Conservation (phyloP, 2,113 vertebrate species). For the Haemorhous mexicanus region DNA sequence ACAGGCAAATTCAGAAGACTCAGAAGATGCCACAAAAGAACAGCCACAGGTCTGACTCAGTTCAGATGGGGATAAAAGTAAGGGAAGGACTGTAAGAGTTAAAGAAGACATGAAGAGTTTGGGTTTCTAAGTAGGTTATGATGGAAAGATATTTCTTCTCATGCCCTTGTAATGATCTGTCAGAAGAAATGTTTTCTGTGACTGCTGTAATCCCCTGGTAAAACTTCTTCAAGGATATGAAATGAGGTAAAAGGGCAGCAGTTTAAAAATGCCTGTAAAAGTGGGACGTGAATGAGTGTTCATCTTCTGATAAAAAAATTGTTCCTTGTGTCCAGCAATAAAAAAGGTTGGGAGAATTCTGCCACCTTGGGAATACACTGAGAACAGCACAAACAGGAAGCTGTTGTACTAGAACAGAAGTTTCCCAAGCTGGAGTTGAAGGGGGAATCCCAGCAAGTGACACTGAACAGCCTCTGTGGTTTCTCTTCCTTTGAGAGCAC, state of each 20-base stretch:
- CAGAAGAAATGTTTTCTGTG: conserved; percentile 27
- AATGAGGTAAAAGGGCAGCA: conserved; percentile 1
- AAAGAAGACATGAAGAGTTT: not conserved
- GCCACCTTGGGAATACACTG: not conserved
- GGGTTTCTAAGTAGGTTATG: not conserved
- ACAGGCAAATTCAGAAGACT: not conserved
- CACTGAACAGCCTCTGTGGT: not conserved
- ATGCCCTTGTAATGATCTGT: not conserved
- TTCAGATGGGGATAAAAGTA: not conserved
- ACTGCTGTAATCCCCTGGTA: not conserved
- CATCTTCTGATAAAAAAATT: not conserved
- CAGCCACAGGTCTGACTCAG: not conserved
- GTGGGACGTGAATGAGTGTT: not conserved
- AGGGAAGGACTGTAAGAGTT: not conserved
- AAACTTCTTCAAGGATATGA: not conserved
- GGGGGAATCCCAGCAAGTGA: not conserved
- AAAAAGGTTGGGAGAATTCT: not conserved
- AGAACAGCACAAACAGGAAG: not conserved
- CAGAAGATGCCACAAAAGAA: not conserved
- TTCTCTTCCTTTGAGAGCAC: conserved; percentile 32
- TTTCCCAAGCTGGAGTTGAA: not conserved
- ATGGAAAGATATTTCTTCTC: not conserved
- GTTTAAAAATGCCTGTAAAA: conserved; percentile 27
- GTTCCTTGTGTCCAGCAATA: not conserved
- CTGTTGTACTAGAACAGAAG: not conserved